Evolutionary conservation across 1,140 invertebrate genomes (phyloP).

Genomic region (Pogonomyrmex barbatus): DNA sequence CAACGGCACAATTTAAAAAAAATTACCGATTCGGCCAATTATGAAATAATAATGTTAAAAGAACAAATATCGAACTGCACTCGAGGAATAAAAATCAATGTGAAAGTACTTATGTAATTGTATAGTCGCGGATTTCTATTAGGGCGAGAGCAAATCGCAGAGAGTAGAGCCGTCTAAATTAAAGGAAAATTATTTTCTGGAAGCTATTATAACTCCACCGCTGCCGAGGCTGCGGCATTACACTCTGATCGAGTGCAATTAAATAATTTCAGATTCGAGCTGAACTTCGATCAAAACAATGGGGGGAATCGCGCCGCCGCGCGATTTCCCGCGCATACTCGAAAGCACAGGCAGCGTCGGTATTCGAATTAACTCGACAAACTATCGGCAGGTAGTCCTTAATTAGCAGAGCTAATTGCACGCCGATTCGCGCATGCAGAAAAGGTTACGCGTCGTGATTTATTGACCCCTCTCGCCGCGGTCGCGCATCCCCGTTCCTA

Average conservation of each 20-base stretch:
- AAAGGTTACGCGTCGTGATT: constrained; percentile 80
- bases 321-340: constrained; percentile 50
- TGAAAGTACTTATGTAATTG: constrained; percentile 13
- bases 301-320: constrained; percentile 26
- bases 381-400: constrained; percentile 81
- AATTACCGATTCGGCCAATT: not conserved
- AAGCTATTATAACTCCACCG: not conserved
- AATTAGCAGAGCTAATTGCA: constrained; percentile 82
- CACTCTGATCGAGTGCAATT: constrained; percentile 52
- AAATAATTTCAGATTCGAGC: constrained; percentile 66
- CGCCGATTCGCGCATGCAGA: constrained; percentile 75
- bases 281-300: constrained; percentile 63
- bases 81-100: not conserved
- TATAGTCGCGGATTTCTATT: constrained; percentile 22
- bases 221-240: constrained; percentile 21
- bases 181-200: constrained; percentile 36
- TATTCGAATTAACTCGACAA: constrained; percentile 81
- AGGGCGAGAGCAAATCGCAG: not conserved
- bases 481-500: constrained; percentile 71
- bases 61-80: not conserved
- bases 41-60: not conserved
- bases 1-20: not conserved
- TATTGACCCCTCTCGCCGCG: constrained; percentile 74
- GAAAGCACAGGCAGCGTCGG: constrained; percentile 45
- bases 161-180: constrained; percentile 17